Conservation (phyloP, 92 coral and sea anemone species). For the Palythoa grandis region DNA sequence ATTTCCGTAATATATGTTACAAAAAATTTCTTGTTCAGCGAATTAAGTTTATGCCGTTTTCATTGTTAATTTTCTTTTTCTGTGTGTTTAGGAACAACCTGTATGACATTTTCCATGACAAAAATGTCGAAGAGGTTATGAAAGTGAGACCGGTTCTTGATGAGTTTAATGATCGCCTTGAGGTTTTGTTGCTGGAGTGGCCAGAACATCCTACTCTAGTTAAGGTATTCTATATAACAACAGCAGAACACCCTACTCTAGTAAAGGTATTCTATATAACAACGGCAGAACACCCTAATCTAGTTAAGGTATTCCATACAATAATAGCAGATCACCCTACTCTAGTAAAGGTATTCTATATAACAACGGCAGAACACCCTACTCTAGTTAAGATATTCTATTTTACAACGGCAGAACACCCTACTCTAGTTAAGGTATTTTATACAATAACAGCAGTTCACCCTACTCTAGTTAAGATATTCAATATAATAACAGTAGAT, state of each 20-base stretch:
- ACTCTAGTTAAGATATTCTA: too few species aligned
- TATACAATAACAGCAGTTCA: neutral
- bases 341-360: too few species aligned
- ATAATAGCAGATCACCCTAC: too few species aligned
- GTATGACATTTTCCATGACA: constrained; percentile 86
- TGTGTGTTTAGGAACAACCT: constrained; percentile 45
- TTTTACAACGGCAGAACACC: neutral
- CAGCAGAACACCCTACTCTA: too few species aligned
- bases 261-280: too few species aligned
- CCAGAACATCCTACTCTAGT: constrained; percentile 84
- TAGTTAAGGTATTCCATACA: too few species aligned
- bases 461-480: neutral
- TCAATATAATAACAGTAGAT: neutral
- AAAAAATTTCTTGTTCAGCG: neutral
- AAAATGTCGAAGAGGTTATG: constrained; percentile 81
- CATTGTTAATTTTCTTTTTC: neutral
- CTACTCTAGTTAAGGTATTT: too few species aligned
- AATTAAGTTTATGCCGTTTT: neutral
- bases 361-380: too few species aligned
- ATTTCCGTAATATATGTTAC: neutral
- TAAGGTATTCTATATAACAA: constrained; percentile 75
- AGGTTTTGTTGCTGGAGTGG: constrained; percentile 90
- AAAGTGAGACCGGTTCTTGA: constrained; percentile 79
- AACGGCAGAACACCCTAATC: too few species aligned
- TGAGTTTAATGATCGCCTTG: constrained; percentile 66